phyloP scores from a whole-genome alignment of 92 coral and sea anemone genomes.

The Chrysogorgia sp. region DNA sequence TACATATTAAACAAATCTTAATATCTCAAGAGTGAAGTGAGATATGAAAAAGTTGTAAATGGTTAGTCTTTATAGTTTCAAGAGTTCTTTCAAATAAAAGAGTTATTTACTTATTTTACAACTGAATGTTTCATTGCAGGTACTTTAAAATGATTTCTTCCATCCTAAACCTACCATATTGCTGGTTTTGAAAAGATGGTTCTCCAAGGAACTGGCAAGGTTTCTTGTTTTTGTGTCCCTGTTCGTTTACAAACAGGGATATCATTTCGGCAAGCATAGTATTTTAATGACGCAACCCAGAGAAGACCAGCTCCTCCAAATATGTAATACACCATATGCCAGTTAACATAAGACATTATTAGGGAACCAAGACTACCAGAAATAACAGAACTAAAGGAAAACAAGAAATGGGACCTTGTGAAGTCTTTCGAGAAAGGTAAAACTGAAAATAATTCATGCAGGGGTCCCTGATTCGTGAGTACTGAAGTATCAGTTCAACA shows the following conservation, averaged over 20 bases:
- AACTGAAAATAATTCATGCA: too few relatives aligned
- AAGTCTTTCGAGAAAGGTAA: too few relatives aligned
- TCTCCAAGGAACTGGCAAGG: constrained; percentile 74
- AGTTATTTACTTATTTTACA: too few relatives aligned
- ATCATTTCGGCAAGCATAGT: constrained; percentile 57
- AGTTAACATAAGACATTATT: constrained; percentile 74
- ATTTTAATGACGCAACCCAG: constrained; percentile 78
- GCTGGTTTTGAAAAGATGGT: constrained; percentile 76
- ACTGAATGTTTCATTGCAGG: too few relatives aligned
- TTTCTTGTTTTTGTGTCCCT: constrained; percentile 49
- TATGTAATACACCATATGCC: constrained; percentile 84
- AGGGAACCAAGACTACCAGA: constrained; percentile 88
- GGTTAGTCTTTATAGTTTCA: too few relatives aligned
- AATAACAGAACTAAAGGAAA: constrained; percentile 21
- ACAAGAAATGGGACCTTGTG: not conserved
- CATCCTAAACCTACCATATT: constrained; percentile 74
- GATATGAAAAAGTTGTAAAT: too few relatives aligned
- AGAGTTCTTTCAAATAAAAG: too few relatives aligned
- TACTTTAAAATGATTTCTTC: not conserved
- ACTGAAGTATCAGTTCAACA: not conserved
- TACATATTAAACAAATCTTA: too few relatives aligned
- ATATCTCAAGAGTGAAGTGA: too few relatives aligned
- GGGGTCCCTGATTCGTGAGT: too few relatives aligned
- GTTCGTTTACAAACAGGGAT: constrained; percentile 27
- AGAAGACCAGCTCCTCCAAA: constrained; percentile 76